A percentile compares a stretch with the other conserved stretches of the same genome.
Evolutionary conservation across 2,113 vertebrate species (phyloP).

Genomic region (Acrocephalus kingi): DNA sequence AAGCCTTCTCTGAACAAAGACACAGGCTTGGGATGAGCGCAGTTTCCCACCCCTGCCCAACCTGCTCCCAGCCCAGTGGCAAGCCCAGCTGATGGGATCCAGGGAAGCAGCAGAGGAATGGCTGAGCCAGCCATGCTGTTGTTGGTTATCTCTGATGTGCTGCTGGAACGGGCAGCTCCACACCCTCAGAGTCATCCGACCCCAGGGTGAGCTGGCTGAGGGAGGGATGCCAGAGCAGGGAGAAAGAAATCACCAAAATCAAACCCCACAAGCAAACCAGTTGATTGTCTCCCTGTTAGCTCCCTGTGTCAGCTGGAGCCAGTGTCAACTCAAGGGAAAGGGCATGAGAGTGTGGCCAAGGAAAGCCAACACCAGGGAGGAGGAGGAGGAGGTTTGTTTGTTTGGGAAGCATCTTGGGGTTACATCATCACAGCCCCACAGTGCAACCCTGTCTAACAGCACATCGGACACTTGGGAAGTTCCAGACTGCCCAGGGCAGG

Average conservation of each 20-base stretch:
- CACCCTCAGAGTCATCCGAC: not conserved
- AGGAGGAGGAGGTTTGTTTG: not conserved
- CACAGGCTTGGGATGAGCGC: not conserved
- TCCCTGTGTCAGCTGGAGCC: not conserved
- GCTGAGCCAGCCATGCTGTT: not conserved
- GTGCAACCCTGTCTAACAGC: not conserved
- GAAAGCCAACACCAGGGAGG: not conserved
- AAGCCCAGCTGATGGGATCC: not conserved
- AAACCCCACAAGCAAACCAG: not conserved
- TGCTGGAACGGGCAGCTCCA: not conserved
- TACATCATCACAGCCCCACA: not conserved
- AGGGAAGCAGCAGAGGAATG: not conserved
- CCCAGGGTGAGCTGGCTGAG: not conserved
- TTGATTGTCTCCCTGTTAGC: not conserved
- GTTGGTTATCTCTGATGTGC: not conserved
- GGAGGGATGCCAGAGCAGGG: rapidly evolving
- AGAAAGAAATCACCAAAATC: not conserved
- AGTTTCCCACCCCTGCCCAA: not conserved
- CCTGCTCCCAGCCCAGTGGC: not conserved
- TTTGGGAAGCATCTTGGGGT: not conserved
- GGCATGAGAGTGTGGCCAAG: not conserved
- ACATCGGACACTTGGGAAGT: not conserved
- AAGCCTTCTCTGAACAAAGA: not conserved
- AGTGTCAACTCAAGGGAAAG: not conserved
- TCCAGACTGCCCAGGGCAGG: not conserved